Conservation (phyloP, 2,113 vertebrate species). For the Formicarius rufipectus region DNA sequence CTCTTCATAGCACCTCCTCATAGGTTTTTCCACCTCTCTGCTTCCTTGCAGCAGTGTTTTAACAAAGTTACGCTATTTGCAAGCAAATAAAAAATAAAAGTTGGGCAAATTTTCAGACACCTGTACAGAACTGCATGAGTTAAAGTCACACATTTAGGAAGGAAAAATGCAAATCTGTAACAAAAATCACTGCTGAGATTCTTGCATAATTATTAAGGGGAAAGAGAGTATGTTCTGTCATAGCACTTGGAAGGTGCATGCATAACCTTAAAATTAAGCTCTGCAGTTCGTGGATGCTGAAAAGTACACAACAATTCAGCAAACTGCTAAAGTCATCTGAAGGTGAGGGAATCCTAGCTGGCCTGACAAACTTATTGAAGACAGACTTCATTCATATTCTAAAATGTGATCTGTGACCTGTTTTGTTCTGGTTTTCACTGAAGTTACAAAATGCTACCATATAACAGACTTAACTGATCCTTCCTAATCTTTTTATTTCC, state of each 20-base stretch:
- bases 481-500: background rate
- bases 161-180: background rate
- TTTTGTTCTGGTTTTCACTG: background rate
- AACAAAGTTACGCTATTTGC: background rate
- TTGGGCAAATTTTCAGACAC: background rate
- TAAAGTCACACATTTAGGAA: background rate
- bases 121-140: background rate
- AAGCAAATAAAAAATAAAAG: background rate
- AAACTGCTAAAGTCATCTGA: background rate
- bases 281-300: background rate
- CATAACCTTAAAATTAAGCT: background rate
- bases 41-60: background rate
- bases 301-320: background rate
- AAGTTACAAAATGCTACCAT: background rate
- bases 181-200: background rate
- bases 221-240: background rate
- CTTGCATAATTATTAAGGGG: background rate
- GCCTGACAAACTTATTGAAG: background rate
- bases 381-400: background rate
- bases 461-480: fast-evolving
- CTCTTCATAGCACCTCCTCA: background rate
- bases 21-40: background rate
- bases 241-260: background rate
- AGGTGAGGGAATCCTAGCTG: background rate
- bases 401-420: background rate